Evolutionary conservation across 2,113 vertebrate species (phyloP), one percentile per base, ranked within the genome.

Genomic region (Phoxinus phoxinus): DNA sequence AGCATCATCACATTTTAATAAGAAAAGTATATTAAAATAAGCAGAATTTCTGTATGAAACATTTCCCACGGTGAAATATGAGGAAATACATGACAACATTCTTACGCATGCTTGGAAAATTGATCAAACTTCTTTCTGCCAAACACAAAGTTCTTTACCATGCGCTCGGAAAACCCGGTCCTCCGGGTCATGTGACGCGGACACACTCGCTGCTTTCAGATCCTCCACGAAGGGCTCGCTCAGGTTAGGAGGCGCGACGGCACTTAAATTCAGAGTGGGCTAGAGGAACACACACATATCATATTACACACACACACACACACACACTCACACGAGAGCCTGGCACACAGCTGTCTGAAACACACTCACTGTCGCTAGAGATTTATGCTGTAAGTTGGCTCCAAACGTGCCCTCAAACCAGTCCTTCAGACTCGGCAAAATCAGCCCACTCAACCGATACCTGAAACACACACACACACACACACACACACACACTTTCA

Each of bases 81-180:
- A 1, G 23, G 23, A 17, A 15, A 46, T 3, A 25, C 71, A 25
- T 4, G 11, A 2, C 11, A 27, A 27, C 27, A 63, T 27, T 27
- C 11, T 2, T 27, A 27, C 13, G 59, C 59, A 13, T 27, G 59
- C n/a, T 63, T 63, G n/a, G 25, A 63, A 63, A 12, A 12, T 63
- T 63, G 11, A 0, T 25, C 13, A 61, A 74, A 46, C 37, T 41
- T 46, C 2, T 71, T 23, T 37, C 32, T n/a, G 35, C 4, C 46
- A n/a, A 23, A 56, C 48, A 13, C 25, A 23, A 41, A 13, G 15
- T 23, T 23, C n/a, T 30, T 41, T 74, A 99, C 98, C 98, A 80
- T 99, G 97, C 90, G 95, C 95, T 88, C 98, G 96, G 91, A 98
- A 99, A 87, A 98, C 94, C 44, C 98, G 92, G 94, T 99, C 97